Conservation (phyloP, 1,140 invertebrate genomes). For the Polypedilum pembai region DNA sequence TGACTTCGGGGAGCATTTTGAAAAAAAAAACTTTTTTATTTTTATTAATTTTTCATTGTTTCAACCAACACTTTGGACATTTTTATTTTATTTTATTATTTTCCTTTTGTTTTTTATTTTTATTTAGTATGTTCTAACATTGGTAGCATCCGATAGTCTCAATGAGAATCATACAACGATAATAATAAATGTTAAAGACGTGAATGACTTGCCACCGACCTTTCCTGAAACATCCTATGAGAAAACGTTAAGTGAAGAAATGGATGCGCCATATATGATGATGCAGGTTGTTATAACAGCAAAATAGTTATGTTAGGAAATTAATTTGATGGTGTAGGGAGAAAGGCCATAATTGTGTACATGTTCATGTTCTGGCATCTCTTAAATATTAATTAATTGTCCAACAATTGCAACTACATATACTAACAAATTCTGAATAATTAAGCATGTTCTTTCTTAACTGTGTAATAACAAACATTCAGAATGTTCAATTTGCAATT, state of each 20-base stretch:
- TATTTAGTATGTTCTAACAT: constrained; percentile 69
- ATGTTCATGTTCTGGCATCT: too few species aligned
- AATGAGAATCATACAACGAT: constrained; percentile 76
- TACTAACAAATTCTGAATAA: too few species aligned
- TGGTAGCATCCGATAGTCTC: constrained; percentile 77
- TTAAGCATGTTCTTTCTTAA: too few species aligned
- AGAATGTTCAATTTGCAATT: too few species aligned
- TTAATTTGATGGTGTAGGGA: too few species aligned
- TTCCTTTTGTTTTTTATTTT: constrained; percentile 16
- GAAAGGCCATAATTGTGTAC: too few species aligned
- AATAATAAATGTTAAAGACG: constrained; percentile 65
- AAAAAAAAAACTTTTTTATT: not conserved
- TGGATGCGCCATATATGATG: constrained; percentile 52
- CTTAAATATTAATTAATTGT: too few species aligned
- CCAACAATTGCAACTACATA: too few species aligned
- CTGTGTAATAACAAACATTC: too few species aligned
- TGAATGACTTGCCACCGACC: constrained; percentile 73
- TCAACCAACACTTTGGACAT: not conserved
- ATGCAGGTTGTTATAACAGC: constrained; percentile 50
- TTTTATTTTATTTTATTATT: constrained; percentile 9
- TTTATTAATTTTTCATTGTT: constrained; percentile 24
- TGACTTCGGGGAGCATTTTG: not conserved
- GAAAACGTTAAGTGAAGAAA: constrained; percentile 59
- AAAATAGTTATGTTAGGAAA: too few species aligned
- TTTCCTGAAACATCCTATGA: constrained; percentile 65